Base-by-base conservation (phyloP, 2,797 vertebrate species). In the Takifugu ocellatus region DNA sequence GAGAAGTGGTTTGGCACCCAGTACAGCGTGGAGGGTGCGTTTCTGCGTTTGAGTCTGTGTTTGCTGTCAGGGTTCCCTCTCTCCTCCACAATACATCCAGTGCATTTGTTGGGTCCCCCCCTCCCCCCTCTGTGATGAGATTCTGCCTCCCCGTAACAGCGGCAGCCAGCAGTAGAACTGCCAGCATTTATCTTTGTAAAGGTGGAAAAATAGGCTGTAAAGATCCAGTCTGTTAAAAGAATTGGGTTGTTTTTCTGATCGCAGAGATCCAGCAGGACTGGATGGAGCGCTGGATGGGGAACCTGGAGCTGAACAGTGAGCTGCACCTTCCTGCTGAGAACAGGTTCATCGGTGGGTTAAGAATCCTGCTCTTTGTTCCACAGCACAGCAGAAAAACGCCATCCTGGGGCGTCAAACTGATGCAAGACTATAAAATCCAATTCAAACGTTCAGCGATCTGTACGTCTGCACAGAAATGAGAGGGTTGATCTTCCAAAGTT, bases 1-100 rank as follows among this genome's bases (percentile, higher is more conserved):
- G 96, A 98, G 88, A 94, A 91, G 84, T 98, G 96, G 96, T 98
- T 98, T 88, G 93, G 95, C 57, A 98, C 96, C 2, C 93, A 94
- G 21, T 98, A 97, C 88, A 93, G 87, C 16, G n/a, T 93, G 69
- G 94, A 98, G 87, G 95, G 96, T 97, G 59, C 52, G 86, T 70
- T 15, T 47, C 12, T 43, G 6, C 49, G 46, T 25, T 4, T 63
- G 11, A 68, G 21, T 26, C 14, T 58, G 25, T 29, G n/a, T 33
- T 24, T 68, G 54, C 70, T 54, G 61, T 26, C 63, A 66, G 16
- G 16, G 16, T 12, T 36, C 33, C 33, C 33, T 1, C 6, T 36
- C 33, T 36, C 33, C 33, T 36, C 36, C 36, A 39, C 36, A 39
- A 39, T 58, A 25, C 52, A 31, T 68, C 57, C 61, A 58, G 51